Evolutionary conservation across 1,140 invertebrate species (phyloP).

Genomic region (Thalassaphorura encarpata): DNA sequence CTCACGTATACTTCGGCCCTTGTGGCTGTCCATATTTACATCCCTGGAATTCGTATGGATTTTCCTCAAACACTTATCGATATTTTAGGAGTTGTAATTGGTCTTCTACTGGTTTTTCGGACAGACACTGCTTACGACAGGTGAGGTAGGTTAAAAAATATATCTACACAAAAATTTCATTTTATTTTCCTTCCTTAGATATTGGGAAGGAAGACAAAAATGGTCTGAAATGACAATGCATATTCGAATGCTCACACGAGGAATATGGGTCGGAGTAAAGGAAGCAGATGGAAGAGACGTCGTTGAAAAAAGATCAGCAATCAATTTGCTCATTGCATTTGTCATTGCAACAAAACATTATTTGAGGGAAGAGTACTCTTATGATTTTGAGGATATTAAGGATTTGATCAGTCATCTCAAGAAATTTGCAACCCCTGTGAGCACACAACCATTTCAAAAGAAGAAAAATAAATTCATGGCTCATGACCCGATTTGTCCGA

Average conservation of each 20-base stretch:
- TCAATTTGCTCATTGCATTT: conserved; percentile 29
- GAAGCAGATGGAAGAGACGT: conserved; percentile 15
- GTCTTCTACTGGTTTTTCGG: conserved; percentile 22
- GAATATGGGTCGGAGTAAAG: conserved; percentile 23
- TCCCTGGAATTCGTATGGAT: conserved; percentile 18
- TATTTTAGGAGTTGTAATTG: conserved; percentile 26
- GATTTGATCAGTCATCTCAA: conserved; percentile 24
- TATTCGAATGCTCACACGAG: conserved; percentile 22
- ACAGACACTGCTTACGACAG: conserved; percentile 30
- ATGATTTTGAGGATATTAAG: conserved; percentile 23
- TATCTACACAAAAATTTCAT: too few relatives aligned
- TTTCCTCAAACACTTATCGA: conserved; percentile 28
- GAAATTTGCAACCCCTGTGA: conserved; percentile 21
- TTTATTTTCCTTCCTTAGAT: conserved; percentile 12
- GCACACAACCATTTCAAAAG: conserved; percentile 15
- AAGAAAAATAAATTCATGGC: conserved; percentile 4
- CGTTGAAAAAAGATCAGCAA: conserved; percentile 26
- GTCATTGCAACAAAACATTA: conserved; percentile 25
- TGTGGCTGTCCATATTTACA: conserved; percentile 22
- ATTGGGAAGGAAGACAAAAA: conserved; percentile 27
- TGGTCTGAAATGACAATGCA: conserved; percentile 28
- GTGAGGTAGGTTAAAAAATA: conserved; percentile 3
- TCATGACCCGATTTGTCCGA: not conserved
- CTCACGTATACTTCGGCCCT: conserved; percentile 23
- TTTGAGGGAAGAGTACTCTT: conserved; percentile 28